These are phyloP conservation scores for Cacatua alba DNA, from an alignment of 2,113 vertebrate genomes.

Conservation along the genomic window DNA sequence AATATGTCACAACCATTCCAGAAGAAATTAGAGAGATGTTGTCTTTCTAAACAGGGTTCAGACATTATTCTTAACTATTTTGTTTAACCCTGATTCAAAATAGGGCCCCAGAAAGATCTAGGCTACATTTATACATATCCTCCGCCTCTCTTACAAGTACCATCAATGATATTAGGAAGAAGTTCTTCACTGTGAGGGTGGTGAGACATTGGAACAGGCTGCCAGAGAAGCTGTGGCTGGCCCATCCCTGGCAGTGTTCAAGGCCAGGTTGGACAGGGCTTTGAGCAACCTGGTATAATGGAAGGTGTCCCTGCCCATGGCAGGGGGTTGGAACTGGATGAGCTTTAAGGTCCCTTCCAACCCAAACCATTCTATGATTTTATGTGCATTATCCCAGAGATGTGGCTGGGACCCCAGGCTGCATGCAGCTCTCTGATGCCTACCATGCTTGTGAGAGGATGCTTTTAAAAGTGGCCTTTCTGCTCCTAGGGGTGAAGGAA, in stretches of 20 bases:
- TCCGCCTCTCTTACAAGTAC: background rate
- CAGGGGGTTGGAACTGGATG: background rate
- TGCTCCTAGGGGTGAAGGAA: conserved; percentile 78
- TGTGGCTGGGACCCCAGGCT: background rate
- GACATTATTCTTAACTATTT: background rate
- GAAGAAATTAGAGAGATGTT: background rate
- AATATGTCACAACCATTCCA: background rate
- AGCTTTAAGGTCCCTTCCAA: background rate
- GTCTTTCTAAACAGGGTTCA: background rate
- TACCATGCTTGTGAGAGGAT: background rate
- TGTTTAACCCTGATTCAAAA: background rate
- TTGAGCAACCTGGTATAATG: no score
- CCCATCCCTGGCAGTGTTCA: background rate
- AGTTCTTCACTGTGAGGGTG: background rate
- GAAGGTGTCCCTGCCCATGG: background rate
- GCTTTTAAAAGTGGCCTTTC: background rate
- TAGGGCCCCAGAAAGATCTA: background rate
- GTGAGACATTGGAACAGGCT: background rate
- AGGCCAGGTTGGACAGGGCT: no score
- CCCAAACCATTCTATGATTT: background rate
- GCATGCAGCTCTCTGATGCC: background rate
- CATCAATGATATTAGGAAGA: background rate
- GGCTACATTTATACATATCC: background rate
- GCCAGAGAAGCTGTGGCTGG: background rate
- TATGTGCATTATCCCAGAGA: background rate